Evolutionary conservation across 2,888 invertebrate species (phyloP), one percentile per base, ranked within the genome.

Genomic region (Tillus elongatus): DNA sequence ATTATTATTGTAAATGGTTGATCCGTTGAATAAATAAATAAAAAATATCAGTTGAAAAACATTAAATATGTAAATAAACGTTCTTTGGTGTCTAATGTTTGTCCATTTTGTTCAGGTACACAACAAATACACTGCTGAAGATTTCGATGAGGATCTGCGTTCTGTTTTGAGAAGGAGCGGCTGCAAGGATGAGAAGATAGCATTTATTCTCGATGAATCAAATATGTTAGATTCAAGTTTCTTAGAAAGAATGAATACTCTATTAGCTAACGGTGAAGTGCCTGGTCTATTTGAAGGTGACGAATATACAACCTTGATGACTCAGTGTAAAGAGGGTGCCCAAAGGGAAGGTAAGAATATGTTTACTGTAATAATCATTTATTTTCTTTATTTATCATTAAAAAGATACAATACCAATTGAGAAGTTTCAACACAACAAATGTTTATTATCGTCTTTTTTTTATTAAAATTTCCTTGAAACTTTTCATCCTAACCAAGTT

Each of bases 291-390:
- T 92, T 57, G 91, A 92, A 66, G 91, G 97, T 4, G 98, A 99
- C 57, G 98, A 99, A 61, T 95, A 95, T 62, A 93, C 96, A 2
- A 96, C 97, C 0, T 70, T 99, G 40, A 98, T 98, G 96, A 98
- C 97, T 0, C 98, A 99, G 63, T 98, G 98, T 65, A 98, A 98
- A 65, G 98, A 98, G 69, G 97, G 97, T 2, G 93, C 97, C 1
- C 95, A 95, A 60, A 74, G 96, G 40, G 96, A 97, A 68, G 98
- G 62, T 60, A 41, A 38, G 11, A 30, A 8, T 19, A n/a, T n/a
- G n/a, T n/a, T n/a, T n/a, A n/a, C n/a, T n/a, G n/a, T n/a, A n/a
- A n/a, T 35, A 13, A 29, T 36, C 16, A 13, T 37, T 34, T 29
- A 36, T n/a, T 26, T 27, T 40, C 4, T n/a, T 12, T 10, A 24